Evolutionary conservation across 2,888 invertebrate genomes (phyloP), one percentile per base, ranked within the genome.

Genomic region (Stegana nigrithorax): DNA sequence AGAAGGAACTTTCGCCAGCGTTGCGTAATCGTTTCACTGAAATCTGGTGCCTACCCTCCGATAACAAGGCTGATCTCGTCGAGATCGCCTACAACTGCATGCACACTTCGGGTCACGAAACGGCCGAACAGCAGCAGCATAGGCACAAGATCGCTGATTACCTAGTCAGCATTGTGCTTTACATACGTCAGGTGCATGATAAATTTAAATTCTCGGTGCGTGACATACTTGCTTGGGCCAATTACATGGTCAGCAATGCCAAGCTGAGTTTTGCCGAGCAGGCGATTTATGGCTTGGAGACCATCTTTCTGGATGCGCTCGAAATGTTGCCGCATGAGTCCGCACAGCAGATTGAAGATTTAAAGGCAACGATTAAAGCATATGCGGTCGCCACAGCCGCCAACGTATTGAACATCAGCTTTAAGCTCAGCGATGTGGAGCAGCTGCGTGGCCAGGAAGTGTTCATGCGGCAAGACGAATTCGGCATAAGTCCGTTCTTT

Each of bases 1-100:
- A 99, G 84, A 99, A 99, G 83, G 99, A 99, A 88, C 87, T 99
- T 8, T 99, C 98, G 0, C 98, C 98, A 0, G 98, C 99, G 0
- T 86, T 99, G 56, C 88, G 99, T 57, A 99, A 99, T 87, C 90
- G 99, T 53, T 97, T 99, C 77, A 98, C 99, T 0, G 99, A 99
- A 87, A 96, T 99, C 81, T 99, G 98, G 98, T 98, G 98, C 80
- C 93, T 93, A 61, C 89, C 91, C 56, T 92, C 92, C 8, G 89
- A 90, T 14, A 88, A 90, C 23, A 87, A 89, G 59, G 87, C 90
- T 12, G 98, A 98, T 85, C 87, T 97, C 42, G 86, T 91, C 12
- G 87, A 88, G 59, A 97, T 98, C 63, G 90, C 96, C 26, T 90
- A 92, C 76, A 93, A 93, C 77, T 96, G 95, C 83, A 87, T 96